Conservation (phyloP, 2,888 invertebrate species). For the Phyllotreta cruciferae region DNA sequence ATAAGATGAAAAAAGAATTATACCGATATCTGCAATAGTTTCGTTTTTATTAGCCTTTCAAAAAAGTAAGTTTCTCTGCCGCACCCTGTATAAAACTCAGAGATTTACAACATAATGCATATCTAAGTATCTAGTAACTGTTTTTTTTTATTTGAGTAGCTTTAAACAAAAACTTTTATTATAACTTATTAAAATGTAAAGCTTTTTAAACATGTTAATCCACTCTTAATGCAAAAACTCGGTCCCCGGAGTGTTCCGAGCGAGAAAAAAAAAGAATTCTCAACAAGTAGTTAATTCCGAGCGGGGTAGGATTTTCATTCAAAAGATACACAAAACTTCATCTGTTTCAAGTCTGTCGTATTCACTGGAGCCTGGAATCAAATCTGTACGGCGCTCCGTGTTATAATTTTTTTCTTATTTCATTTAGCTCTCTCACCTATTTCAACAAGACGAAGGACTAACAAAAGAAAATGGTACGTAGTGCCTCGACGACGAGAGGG, state of each 20-base stretch:
- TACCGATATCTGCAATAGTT: too few species aligned
- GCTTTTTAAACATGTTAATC: slow-evolving; percentile 14
- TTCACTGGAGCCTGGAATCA: slow-evolving; percentile 27
- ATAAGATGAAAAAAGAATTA: too few species aligned
- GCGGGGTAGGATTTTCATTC: slow-evolving; percentile 10
- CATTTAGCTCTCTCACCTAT: slow-evolving; percentile 25
- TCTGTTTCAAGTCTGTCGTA: slow-evolving; percentile 26
- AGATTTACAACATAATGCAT: too few species aligned
- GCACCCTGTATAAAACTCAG: too few species aligned
- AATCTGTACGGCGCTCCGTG: slow-evolving; percentile 23
- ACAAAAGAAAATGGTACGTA: slow-evolving; percentile 22
- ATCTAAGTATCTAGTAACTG: too few species aligned
- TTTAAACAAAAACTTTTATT: not conserved
- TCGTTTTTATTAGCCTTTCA: too few species aligned
- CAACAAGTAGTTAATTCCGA: slow-evolving; percentile 16
- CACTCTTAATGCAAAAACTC: slow-evolving; percentile 15
- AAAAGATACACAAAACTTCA: slow-evolving; percentile 26
- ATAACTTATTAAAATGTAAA: slow-evolving; percentile 8
- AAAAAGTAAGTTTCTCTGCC: too few species aligned
- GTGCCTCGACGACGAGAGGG: slow-evolving; percentile 4
- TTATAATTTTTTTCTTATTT: slow-evolving; percentile 23
- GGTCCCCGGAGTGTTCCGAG: not conserved
- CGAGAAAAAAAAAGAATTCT: slow-evolving; percentile 12
- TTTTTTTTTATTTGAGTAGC: too few species aligned
- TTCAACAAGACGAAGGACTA: slow-evolving; percentile 14